Evolutionary conservation across 2,113 vertebrate species (phyloP).

Genomic region (Hemicordylus capensis): DNA sequence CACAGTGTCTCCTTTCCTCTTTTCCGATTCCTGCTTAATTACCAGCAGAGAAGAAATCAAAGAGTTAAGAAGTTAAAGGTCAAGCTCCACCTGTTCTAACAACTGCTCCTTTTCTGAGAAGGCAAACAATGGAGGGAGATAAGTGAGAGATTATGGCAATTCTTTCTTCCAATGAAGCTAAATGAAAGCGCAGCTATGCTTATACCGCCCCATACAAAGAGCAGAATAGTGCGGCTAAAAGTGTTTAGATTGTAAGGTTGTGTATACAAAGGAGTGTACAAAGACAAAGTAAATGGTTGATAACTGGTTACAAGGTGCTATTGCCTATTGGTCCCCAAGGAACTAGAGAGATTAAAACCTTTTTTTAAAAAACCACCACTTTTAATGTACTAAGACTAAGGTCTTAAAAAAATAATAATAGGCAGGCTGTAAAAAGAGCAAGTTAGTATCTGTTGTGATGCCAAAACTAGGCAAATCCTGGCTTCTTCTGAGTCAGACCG

Average conservation of each 20-base stretch:
- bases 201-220: slow-evolving; percentile 66
- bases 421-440: neutral
- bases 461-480: no score
- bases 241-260: slow-evolving; percentile 68
- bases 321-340: slow-evolving; percentile 7
- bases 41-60: slow-evolving; percentile 63
- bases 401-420: slow-evolving; percentile 1
- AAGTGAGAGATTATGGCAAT: slow-evolving; percentile 70
- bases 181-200: slow-evolving; percentile 65
- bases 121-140: slow-evolving; percentile 64
- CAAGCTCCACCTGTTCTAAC: slow-evolving; percentile 69
- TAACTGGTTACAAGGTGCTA: neutral
- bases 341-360: neutral
- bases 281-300: slow-evolving; percentile 35
- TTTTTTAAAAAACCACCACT: neutral
- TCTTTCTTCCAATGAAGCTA: slow-evolving; percentile 62
- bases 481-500: neutral
- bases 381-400: neutral
- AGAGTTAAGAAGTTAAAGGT: slow-evolving; percentile 61
- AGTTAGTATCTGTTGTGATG: neutral
- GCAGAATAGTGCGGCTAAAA: slow-evolving; percentile 66
- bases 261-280: slow-evolving; percentile 45
- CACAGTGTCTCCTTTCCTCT: slow-evolving; percentile 38
- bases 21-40: slow-evolving; percentile 51
- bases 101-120: slow-evolving; percentile 65